A percentile compares a stretch with the other conserved stretches of the same genome.
Conservation (phyloP, 2,113 vertebrate species). For the Pteruthius melanotis region DNA sequence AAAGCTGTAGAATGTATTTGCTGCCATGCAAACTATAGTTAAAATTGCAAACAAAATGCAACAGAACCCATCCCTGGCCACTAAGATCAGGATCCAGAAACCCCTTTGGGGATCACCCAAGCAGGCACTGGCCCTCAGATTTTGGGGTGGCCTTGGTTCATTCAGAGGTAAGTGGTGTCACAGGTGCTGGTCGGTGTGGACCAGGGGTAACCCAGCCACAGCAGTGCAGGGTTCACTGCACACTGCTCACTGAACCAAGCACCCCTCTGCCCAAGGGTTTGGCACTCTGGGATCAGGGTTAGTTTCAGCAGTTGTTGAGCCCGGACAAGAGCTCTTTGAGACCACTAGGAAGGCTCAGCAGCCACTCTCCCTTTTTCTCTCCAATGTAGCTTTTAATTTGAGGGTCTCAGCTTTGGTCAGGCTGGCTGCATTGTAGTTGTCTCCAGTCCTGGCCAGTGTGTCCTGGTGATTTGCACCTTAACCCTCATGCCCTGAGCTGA, state of each 20-base stretch:
- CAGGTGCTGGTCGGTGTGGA: rapidly evolving
- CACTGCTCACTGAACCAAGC: neutral
- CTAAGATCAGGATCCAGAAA: neutral
- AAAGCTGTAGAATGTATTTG: neutral
- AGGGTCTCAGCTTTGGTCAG: neutral
- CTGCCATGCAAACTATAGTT: neutral
- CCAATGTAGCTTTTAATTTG: neutral
- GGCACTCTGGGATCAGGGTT: neutral
- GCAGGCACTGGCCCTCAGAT: rapidly evolving
- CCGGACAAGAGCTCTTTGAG: neutral
- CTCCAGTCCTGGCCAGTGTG: neutral
- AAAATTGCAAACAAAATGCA: neutral
- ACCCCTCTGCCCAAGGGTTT: rapidly evolving
- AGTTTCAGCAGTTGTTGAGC: neutral
- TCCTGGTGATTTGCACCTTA: neutral
- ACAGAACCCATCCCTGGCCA: neutral
- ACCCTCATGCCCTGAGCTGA: neutral
- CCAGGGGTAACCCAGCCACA: neutral
- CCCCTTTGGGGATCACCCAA: neutral
- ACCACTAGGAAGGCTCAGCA: neutral
- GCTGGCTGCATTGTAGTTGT: rapidly evolving
- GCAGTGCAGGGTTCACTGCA: neutral
- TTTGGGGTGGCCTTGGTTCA: rapidly evolving
- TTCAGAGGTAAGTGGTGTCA: neutral
- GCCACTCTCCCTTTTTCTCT: neutral